These are phyloP conservation scores for Pungitius pungitius DNA, from an alignment of 2,113 vertebrate genomes.

Conservation along the genomic window DNA sequence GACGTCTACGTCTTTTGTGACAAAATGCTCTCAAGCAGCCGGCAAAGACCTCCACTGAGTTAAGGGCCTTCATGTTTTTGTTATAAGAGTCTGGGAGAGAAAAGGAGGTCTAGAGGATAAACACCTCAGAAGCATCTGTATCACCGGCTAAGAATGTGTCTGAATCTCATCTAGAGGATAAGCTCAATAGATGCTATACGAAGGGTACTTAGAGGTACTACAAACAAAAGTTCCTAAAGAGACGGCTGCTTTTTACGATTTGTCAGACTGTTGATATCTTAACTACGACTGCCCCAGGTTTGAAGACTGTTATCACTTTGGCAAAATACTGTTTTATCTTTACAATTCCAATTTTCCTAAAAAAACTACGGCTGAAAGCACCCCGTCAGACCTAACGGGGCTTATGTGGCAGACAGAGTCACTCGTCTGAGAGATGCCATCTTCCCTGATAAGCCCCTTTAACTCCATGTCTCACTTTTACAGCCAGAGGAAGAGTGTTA, in stretches of 20 bases:
- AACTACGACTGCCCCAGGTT: not conserved
- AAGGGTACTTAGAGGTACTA: slow-evolving; percentile 4
- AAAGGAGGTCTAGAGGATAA: slow-evolving; percentile 27
- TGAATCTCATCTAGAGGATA: slow-evolving; percentile 5
- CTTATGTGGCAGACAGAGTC: slow-evolving; percentile 16
- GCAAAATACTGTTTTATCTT: not conserved
- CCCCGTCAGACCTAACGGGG: not conserved
- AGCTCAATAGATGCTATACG: slow-evolving; percentile 16
- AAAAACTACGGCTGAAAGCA: not conserved
- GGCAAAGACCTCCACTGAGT: slow-evolving; percentile 34
- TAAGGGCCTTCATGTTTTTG: slow-evolving; percentile 44
- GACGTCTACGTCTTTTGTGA: slow-evolving; percentile 8
- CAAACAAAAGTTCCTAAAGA: not conserved
- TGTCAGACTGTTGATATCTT: not conserved
- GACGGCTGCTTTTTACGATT: not conserved
- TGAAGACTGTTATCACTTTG: not conserved
- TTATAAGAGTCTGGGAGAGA: slow-evolving; percentile 3
- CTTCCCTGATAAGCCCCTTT: slow-evolving; percentile 34
- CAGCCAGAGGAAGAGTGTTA: not conserved
- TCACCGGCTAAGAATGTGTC: slow-evolving; percentile 39
- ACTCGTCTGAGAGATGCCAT: slow-evolving; percentile 10
- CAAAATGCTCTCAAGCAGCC: slow-evolving; percentile 33
- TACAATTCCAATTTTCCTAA: not conserved
- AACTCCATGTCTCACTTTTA: slow-evolving; percentile 18
- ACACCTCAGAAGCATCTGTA: slow-evolving; percentile 22